A percentile compares a stretch with the other conserved stretches of the same genome.
Conservation (phyloP, 2,797 vertebrate genomes). For the Clarias fuscus region DNA sequence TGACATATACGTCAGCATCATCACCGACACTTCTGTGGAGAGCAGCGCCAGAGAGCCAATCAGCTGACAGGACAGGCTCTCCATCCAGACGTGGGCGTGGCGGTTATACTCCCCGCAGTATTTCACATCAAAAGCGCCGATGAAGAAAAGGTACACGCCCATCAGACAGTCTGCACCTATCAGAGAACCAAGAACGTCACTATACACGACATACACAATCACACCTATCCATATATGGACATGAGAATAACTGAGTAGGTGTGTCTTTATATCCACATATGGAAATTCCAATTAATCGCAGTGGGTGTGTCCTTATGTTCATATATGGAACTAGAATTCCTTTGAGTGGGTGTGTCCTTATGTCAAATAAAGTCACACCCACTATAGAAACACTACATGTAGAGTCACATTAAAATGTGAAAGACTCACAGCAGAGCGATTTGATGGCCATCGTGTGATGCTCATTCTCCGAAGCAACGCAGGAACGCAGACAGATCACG, state of each 20-base stretch:
- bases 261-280: neutral
- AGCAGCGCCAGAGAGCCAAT: constrained; percentile 70
- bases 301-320: neutral
- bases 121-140: constrained; percentile 69
- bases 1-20: constrained; percentile 72
- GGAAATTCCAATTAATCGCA: neutral
- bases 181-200: neutral
- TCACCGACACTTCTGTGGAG: constrained; percentile 70
- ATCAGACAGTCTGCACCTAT: constrained; percentile 72
- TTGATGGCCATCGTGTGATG: constrained; percentile 70
- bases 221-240: neutral
- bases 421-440: constrained; percentile 71
- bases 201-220: neutral
- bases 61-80: constrained; percentile 70
- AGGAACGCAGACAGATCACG: constrained; percentile 65
- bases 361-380: too few species aligned
- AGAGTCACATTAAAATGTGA: neutral
- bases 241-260: neutral
- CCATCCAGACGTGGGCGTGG: constrained; percentile 71
- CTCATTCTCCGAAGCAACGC: constrained; percentile 61
- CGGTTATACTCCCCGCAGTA: constrained; percentile 70
- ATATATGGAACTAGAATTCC: neutral
- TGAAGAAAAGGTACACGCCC: constrained; percentile 71
- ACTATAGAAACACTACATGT: too few species aligned
- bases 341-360: neutral